Percentiles rank a stretch among this genome's conserved stretches.
Evolutionary conservation across 2,888 invertebrate species (phyloP).

Genomic region (Epirrhoe tristata): DNA sequence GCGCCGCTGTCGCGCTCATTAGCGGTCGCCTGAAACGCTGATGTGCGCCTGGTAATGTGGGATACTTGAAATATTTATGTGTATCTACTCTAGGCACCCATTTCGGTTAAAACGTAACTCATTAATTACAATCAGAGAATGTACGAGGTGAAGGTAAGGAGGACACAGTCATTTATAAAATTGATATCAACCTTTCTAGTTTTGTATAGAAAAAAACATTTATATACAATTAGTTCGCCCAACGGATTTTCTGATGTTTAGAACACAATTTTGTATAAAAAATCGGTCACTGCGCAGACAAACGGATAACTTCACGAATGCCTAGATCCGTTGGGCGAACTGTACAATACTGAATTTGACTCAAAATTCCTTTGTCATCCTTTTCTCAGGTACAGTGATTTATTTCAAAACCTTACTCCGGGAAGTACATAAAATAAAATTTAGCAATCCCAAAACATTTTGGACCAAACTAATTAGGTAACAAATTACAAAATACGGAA

Average conservation of each 20-base stretch:
- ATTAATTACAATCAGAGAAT: constrained; percentile 8
- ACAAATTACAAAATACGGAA: constrained; percentile 43
- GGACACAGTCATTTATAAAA: background rate
- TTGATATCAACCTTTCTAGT: background rate
- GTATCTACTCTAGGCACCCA: constrained; percentile 2
- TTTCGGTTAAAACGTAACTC: constrained; percentile 3
- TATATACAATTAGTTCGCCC: no score
- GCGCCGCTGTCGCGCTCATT: constrained; percentile 80
- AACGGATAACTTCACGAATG: no score
- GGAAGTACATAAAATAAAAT: background rate
- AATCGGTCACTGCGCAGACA: no score
- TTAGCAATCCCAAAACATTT: constrained; percentile 8
- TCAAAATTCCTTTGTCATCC: background rate
- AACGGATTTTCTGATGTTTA: no score
- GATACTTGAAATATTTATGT: constrained; percentile 43
- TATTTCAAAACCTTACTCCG: background rate
- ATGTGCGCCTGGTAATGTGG: constrained; percentile 60
- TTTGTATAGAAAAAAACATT: no score
- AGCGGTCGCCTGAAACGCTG: constrained; percentile 67
- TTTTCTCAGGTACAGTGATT: background rate
- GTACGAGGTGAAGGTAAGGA: background rate
- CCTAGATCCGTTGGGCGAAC: no score
- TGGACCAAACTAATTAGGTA: constrained; percentile 27
- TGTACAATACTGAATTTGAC: background rate
- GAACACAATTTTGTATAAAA: no score